phyloP scores from a whole-genome alignment of 2,888 invertebrate genomes.

The Tachystola acroxantha region DNA sequence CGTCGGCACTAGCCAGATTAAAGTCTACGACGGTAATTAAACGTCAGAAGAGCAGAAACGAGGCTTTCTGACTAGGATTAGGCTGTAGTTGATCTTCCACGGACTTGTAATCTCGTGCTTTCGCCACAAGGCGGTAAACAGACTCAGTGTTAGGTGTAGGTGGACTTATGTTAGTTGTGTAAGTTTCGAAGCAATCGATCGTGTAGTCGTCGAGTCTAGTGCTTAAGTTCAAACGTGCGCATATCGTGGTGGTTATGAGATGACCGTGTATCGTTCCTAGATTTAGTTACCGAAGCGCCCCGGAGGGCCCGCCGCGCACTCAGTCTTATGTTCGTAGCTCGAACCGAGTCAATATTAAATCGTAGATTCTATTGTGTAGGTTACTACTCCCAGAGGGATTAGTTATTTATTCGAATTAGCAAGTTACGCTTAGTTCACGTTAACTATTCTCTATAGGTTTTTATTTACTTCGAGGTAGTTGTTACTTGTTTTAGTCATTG shows the following conservation, averaged over 20 bases:
- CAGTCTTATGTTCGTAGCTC: conserved; percentile 59
- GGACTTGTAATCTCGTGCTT: conserved; percentile 51
- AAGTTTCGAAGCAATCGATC: conserved; percentile 39
- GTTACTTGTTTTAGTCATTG: conserved; percentile 27
- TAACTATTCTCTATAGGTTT: conserved; percentile 29
- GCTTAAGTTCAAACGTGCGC: conserved; percentile 60
- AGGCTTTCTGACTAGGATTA: conserved; percentile 33
- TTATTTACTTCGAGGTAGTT: conserved; percentile 42
- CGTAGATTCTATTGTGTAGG: conserved; percentile 33
- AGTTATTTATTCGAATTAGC: conserved; percentile 59
- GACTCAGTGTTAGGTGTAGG: conserved; percentile 36
- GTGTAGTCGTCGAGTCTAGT: conserved; percentile 50
- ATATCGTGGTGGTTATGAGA: conserved; percentile 69
- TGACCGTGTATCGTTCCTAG: conserved; percentile 56
- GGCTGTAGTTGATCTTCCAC: conserved; percentile 44
- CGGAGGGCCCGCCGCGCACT: conserved; percentile 42
- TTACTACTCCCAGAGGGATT: conserved; percentile 39
- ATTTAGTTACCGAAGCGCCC: conserved; percentile 44
- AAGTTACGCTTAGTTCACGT: conserved; percentile 35
- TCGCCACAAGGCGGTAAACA: conserved; percentile 37
- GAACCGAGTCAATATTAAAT: conserved; percentile 47
- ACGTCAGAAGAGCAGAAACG: conserved; percentile 26
- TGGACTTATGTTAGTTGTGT: conserved; percentile 31
- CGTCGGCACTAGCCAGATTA: conserved; percentile 34
- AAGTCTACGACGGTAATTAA: conserved; percentile 36